Base-by-base conservation (phyloP, 2,113 vertebrate genomes). In the Pedionomus torquatus region DNA sequence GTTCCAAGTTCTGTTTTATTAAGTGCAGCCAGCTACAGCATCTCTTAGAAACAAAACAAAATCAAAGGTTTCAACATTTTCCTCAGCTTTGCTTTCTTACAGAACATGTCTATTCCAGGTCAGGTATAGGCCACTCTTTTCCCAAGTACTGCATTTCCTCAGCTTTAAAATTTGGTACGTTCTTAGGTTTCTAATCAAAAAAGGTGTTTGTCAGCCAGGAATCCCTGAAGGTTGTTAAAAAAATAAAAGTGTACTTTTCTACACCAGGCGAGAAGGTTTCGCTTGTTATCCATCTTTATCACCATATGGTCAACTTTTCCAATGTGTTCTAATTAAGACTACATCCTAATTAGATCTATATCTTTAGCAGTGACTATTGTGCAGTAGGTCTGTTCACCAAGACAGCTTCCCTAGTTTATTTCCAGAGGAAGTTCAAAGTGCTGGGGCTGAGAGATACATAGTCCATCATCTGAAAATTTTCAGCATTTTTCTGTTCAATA, bases 271-370 rank as follows among this genome's bases (percentile, higher is more conserved):
- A 77, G 72, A 84, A 87, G 13, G 17, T 46, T 90, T 87, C 68
- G 63, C 24, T 63, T 54, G 69, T 93, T 80, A 57, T 72, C 63
- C 70, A 77, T 85, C 84, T 87, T 95, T 90, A 49, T 90, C 66
- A 63, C 93, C 95, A 95, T 91, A 92, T 96, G 95, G 90, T 94
- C 90, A 97, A 63, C 44, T 88, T 85, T 72, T 80, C 66, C 31
- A 88, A 83, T 19, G 18, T 41, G 51, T 85, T 76, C 58, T 95
- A 95, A 95, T 95, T 96, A 96, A 37, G 31, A 65, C 12, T 79
- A 68, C 30, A 68, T 76, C 78, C 57, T 94, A 93, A 89, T 94
- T 83, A 96, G 52, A 79, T 76, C 33, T 44, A 2, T 64, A 83
- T 86, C 78, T 57, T 92, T 43, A 86, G 41, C 39, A 83, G 51